Evolutionary conservation across 2,113 vertebrate genomes (phyloP), one percentile per base, ranked within the genome.

Genomic region (human): DNA sequence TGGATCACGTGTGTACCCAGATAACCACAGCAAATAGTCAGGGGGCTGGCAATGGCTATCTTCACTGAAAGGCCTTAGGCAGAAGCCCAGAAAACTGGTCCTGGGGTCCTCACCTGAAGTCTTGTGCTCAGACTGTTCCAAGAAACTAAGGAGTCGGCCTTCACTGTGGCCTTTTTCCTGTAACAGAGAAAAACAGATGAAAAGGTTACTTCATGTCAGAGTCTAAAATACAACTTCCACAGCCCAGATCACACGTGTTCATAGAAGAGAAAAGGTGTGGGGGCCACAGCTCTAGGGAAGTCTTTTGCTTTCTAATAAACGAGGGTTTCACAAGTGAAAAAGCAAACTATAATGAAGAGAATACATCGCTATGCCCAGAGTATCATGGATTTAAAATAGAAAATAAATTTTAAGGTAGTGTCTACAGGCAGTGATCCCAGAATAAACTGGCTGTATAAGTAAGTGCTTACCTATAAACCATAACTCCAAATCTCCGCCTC

Each of bases 71-170:
- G 61, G 79, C 22, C 79, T 88, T 68, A 43, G n/a, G 32, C 8
- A 96, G 61, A 96, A 85, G 68, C 81, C 48, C n/a, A 86, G 20
- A 72, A 90, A 89, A 94, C 32, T 48, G 38, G 61, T 80, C 25
- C 52, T 30, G 30, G 48, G 14, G 18, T 93, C 89, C 98, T 96
- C 93, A 99, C 99, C 99, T 98, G 96, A 86, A 95, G 97, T 94
- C 78, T 96, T 98, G 87, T 96, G 83, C 89, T 99, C 99, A 0
- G 98, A 98, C 84, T 98, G 97, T 92, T 99, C 99, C 97, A 99
- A 97, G 97, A 99, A 98, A 95, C 78, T 98, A 86, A 99, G 98
- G 84, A 99, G 99, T 89, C 98, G 97, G 48, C 97, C 94, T 97
- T 98, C 98, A 81, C 5, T 96, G 35, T 1, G 93, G 78, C 93